phyloP scores from a whole-genome alignment of 2,113 vertebrate genomes.

The Pagrus major region DNA sequence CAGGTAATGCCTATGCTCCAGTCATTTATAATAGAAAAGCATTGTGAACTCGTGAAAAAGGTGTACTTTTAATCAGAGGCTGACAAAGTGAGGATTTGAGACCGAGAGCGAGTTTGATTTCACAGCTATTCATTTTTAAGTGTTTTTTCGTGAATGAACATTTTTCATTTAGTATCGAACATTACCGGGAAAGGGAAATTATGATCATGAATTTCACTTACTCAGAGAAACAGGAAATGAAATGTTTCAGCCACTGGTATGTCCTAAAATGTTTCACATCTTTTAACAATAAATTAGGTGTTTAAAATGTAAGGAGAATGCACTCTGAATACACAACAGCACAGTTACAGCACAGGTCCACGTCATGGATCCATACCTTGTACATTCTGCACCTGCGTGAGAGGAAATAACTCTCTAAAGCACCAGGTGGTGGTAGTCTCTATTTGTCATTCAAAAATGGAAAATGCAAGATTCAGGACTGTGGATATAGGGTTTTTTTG shows the following conservation, averaged over 20 bases:
- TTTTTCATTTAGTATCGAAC: conserved; percentile 30
- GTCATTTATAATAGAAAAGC: conserved; percentile 52
- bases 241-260: not conserved
- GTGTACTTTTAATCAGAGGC: conserved; percentile 59
- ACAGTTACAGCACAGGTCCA: not conserved
- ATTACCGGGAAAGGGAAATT: not conserved
- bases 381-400: no score
- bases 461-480: no score
- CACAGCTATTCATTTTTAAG: conserved; percentile 22
- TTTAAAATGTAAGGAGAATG: not conserved
- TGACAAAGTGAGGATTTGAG: conserved; percentile 41
- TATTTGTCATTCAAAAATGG: no score
- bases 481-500: no score
- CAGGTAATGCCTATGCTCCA: conserved; percentile 49
- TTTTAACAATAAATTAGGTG: not conserved
- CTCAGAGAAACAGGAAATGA: not conserved
- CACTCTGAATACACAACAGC: not conserved
- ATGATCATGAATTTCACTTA: not conserved
- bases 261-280: not conserved
- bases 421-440: no score
- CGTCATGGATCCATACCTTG: not conserved
- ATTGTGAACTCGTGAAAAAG: conserved; percentile 51
- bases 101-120: conserved; percentile 37
- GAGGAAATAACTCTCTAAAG: no score
- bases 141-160: conserved; percentile 23